Base-by-base conservation (phyloP, 2,113 vertebrate genomes). In the Puma concolor region DNA sequence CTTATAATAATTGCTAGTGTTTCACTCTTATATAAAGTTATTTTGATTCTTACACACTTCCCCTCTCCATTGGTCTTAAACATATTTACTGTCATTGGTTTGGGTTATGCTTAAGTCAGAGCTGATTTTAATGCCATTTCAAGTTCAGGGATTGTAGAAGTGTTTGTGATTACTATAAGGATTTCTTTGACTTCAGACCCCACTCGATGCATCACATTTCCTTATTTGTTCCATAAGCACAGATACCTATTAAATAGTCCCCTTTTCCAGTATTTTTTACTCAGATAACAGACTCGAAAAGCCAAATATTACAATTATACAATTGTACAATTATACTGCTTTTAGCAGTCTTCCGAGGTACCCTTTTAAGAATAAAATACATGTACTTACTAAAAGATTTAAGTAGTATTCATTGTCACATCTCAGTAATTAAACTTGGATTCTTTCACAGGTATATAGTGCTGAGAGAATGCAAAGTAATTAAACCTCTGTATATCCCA, bases 111-210 rank as follows among this genome's bases (percentile, higher is more conserved):
- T 12, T 41, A 77, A 60, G 63, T 57, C 33, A 88, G 44, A 94
- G 60, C 0, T 57, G 38, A 87, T 63, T 80, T 8, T 44, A 17
- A 38, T 69, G 57, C 54, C 77, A 89, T 88, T 93, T 64, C 50
- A 94, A 82, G 21, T 71, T 33, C 15, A 85, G 63, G 60, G 77
- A 63, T 90, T 81, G 66, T 48, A 67, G 64, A 85, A 74, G 31
- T 85, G 23, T 91, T 96, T 85, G n/a, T 92, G 44, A 86, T 64
- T 86, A 72, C 27, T 85, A 13, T 90, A 44, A 82, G 57, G 31
- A 36, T 80, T 12, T 44, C 33, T 92, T 36, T 71, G 27, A 84
- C 63, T 57, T 84, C 17, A 71, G 69, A 67, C 13, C n/a, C 2
- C 21, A 16, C 6, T 57, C n/a, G 44, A 67, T 60, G 19, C 10